These are phyloP conservation scores for Hydrolagus affinis DNA, from an alignment of 2,113 vertebrate genomes.

Conservation along the genomic window DNA sequence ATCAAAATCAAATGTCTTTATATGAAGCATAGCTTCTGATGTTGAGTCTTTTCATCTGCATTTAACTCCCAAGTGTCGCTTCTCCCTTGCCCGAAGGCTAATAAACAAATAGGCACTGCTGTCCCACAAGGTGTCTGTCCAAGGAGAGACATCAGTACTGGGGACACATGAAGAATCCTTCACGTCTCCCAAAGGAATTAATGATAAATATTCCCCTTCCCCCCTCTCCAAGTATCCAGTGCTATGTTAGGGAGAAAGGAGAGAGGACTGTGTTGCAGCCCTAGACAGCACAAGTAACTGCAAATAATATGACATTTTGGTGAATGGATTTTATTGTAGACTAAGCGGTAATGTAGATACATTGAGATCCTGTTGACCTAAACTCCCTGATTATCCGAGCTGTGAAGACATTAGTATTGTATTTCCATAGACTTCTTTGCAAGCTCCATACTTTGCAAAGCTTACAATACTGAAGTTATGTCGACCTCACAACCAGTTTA, in stretches of 20 bases:
- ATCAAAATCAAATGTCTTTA: too few relatives aligned
- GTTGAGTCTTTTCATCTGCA: too few relatives aligned
- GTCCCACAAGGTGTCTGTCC: too few relatives aligned
- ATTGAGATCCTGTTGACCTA: neutral
- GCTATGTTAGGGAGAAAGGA: neutral
- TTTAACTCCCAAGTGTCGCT: too few relatives aligned
- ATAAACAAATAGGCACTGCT: too few relatives aligned
- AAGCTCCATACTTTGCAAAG: neutral
- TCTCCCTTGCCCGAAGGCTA: too few relatives aligned
- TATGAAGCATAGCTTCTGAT: too few relatives aligned
- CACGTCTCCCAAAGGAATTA: too few relatives aligned
- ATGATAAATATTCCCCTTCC: too few relatives aligned
- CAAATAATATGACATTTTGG: neutral
- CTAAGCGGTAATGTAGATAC: neutral
- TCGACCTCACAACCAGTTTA: neutral
- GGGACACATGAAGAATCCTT: too few relatives aligned
- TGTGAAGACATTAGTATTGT: neutral
- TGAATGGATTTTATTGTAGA: neutral
- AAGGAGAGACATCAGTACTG: too few relatives aligned
- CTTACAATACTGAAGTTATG: neutral
- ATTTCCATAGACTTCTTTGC: neutral
- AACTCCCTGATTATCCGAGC: neutral
- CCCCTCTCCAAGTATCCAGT: neutral
- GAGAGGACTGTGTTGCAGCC: neutral
- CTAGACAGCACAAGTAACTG: too few relatives aligned